Percentiles rank a stretch among this genome's conserved stretches.
Conservation (phyloP, 2,113 vertebrate species). For the Elephantulus edwardii region DNA sequence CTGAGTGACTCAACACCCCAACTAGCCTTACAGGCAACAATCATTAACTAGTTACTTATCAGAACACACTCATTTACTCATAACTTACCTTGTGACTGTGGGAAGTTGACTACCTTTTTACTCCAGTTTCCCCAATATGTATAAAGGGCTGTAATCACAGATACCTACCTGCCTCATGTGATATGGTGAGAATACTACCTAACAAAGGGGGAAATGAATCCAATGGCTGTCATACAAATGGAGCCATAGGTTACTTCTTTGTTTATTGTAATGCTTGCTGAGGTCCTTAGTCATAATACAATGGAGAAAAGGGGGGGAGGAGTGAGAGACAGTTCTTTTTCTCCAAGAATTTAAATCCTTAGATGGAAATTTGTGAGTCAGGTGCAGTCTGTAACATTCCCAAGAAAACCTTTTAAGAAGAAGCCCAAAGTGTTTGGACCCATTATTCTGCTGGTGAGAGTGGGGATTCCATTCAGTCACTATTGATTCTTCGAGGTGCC, state of each 20-base stretch:
- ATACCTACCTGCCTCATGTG: background rate
- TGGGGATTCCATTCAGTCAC: rapidly evolving
- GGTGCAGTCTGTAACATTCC: background rate
- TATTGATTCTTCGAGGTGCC: rapidly evolving
- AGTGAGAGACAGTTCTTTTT: background rate
- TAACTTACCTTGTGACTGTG: background rate
- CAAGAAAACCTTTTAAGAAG: background rate
- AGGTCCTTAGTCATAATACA: background rate
- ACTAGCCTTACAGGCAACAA: background rate
- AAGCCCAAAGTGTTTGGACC: no score
- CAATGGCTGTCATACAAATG: background rate
- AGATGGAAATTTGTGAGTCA: rapidly evolving
- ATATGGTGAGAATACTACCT: background rate
- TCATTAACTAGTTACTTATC: background rate
- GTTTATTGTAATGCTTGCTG: background rate
- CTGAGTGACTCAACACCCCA: background rate
- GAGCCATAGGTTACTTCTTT: rapidly evolving
- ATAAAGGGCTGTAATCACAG: background rate
- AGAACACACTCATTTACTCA: background rate
- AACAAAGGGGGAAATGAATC: background rate
- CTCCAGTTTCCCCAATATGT: background rate
- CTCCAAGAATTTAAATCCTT: background rate
- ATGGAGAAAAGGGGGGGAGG: no score
- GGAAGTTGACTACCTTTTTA: background rate
- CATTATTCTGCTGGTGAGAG: rapidly evolving